Evolutionary conservation across 2,113 vertebrate genomes (phyloP), one percentile per base, ranked within the genome.

Genomic region (Glareola pratincola): DNA sequence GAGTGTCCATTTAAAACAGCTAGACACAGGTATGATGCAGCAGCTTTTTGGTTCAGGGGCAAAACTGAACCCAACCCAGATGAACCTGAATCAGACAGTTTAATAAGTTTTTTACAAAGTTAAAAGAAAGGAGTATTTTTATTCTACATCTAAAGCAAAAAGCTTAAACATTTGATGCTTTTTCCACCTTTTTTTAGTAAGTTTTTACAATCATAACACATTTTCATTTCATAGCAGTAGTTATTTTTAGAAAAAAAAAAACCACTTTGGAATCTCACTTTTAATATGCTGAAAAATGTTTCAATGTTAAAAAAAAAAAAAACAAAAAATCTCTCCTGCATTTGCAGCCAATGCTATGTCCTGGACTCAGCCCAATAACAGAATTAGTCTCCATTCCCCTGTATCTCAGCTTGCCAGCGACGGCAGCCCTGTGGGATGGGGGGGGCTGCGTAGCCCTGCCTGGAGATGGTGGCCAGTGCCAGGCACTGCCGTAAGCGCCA

Each of bases 401-500:
- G 13, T n/a, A 60, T 39, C n/a, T 36, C 15, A 8, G 67, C 24
- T 11, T 26, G 56, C 6, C 19, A 14, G n/a, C 0, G 6, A 22
- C 21, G 37, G 50, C 24, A 41, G 30, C 37, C 9, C 1, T 24
- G 57, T 0, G 1, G 59, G 8, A 15, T 4, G 2, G 18, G 12
- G 12, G 30, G 20, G 9, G 29, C 36, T 16, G 50, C 2, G 1
- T 2, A 47, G 34, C 37, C 21, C 54, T 39, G 36, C 43, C 43
- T 21, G 26, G 54, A 36, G 30, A 2, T 6, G 39, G 9, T 27
- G 59, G 26, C 7, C 32, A 8, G 41, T 20, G 37, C 45, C 53
- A 56, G 69, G 4, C 30, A 1, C 50, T 15, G 30, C 59, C 0
- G 0, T 21, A 41, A 16, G 63, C 5, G 1, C 43, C 1, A 1